Evolutionary conservation across 2,888 invertebrate species (phyloP), one percentile per base, ranked within the genome.

Genomic region (Nomada hirtipes): DNA sequence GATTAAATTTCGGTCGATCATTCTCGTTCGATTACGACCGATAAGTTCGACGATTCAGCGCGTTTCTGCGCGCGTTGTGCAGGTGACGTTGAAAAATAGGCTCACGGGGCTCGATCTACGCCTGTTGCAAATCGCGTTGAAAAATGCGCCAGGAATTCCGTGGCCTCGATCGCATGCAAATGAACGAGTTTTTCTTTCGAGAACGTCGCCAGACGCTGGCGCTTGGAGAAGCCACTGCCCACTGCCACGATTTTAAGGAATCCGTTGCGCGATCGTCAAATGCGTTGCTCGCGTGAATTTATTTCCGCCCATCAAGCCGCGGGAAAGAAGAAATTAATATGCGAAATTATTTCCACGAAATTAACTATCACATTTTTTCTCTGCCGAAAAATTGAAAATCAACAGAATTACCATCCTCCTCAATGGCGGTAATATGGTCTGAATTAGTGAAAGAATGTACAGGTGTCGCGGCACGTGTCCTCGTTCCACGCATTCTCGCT

Each of bases 1-100:
- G 86, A 83, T 85, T 79, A 85, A 83, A 80, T 82, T 80, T 65
- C 63, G 72, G 68, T 70, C 53, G 72, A 72, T 69, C 63, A 63
- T 68, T 71, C 72, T 23, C n/a, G 36, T 36, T 52, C 61, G 86
- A 87, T 86, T 85, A 83, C 79, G 74, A 42, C 52, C 69, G 82
- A 79, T 83, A 86, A 86, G 76, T 73, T 61, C 50, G 64, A 26
- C 61, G 77, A 63, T 71, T 53, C 64, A 26, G 13, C 42, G 52
- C 42, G 75, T 65, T 63, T 26, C 60, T 61, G 76, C 69, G 70
- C 57, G 53, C 73, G 73, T 72, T 63, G 44, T 29, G 36, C 55
- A 15, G 59, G 53, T 55, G 81, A 81, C 78, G 78, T 72, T 78
- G 72, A 78, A 72, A 78, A 78, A 80, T 72, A 59, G 36, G 53